Percentiles rank a stretch among this genome's conserved stretches.
These are phyloP conservation scores for Chanos chanos DNA, from an alignment of 2,797 vertebrate species.

Conservation along the genomic window DNA sequence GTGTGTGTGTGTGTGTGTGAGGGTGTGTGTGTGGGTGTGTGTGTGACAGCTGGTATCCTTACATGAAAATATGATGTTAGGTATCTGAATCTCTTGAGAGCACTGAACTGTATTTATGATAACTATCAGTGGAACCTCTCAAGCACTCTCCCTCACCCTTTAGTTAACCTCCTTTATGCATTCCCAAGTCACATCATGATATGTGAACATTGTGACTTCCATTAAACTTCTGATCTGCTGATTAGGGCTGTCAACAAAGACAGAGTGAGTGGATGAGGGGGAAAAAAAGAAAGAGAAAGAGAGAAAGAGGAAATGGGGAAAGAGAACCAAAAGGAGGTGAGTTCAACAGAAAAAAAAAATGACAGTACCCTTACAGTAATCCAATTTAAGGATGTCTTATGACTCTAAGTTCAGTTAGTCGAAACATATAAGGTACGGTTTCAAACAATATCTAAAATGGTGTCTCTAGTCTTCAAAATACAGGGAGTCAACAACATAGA, in stretches of 20 bases:
- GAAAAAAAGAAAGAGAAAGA: conserved; percentile 1
- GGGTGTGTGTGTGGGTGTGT: not conserved
- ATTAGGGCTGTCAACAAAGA: conserved; percentile 34
- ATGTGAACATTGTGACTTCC: conserved; percentile 22
- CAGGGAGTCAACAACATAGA: too few relatives aligned
- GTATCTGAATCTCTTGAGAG: conserved; percentile 22
- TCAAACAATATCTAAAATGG: conserved; percentile 58
- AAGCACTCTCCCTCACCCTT: not conserved
- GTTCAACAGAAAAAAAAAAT: conserved; percentile 15
- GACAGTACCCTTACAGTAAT: conserved; percentile 43
- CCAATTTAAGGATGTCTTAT: conserved; percentile 42
- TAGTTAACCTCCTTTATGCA: conserved; percentile 12
- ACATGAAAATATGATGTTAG: conserved; percentile 3
- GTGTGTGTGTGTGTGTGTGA: not conserved
- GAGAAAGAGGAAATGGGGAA: not conserved
- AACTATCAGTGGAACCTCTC: conserved; percentile 14
- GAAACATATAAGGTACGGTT: conserved; percentile 48
- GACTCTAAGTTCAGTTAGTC: conserved; percentile 46
- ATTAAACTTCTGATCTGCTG: conserved; percentile 20
- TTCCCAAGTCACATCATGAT: not conserved
- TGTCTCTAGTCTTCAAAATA: conserved; percentile 47
- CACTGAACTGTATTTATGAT: not conserved
- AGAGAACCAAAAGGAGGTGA: conserved; percentile 10
- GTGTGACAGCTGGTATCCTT: too few relatives aligned
- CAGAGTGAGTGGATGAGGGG: conserved; percentile 18